Percentiles rank a stretch among this genome's conserved stretches.
Evolutionary conservation across 2,888 invertebrate species (phyloP).

Genomic region (Drosophila picticornis): DNA sequence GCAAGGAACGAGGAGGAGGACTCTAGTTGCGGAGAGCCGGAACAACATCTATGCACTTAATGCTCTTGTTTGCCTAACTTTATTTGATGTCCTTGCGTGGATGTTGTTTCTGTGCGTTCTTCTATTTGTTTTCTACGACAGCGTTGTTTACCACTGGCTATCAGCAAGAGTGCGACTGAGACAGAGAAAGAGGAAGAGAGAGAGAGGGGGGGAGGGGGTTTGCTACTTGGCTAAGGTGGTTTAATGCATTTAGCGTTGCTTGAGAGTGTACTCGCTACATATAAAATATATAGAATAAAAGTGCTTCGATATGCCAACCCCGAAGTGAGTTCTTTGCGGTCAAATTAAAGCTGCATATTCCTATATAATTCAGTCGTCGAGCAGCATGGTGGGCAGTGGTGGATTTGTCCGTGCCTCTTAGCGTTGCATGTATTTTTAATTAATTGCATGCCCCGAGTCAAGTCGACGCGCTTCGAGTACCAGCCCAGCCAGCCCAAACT

Average conservation of each 20-base stretch:
- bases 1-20: slow-evolving; percentile 4
- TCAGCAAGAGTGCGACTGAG: slow-evolving; percentile 7
- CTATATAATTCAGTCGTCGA: slow-evolving; percentile 20
- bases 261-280: slow-evolving; percentile 25
- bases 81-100: slow-evolving; percentile 63
- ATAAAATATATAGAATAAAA: slow-evolving; percentile 14
- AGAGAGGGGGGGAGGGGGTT: slow-evolving; percentile 2
- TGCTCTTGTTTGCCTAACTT: slow-evolving; percentile 70
- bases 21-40: background rate
- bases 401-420: slow-evolving; percentile 57
- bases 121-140: slow-evolving; percentile 59
- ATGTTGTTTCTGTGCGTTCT: slow-evolving; percentile 42
- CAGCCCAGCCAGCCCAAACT: slow-evolving; percentile 24
- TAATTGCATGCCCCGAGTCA: slow-evolving; percentile 71
- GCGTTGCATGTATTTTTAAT: slow-evolving; percentile 80
- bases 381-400: background rate
- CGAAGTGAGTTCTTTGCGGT: slow-evolving; percentile 56
- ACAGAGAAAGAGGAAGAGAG: background rate
- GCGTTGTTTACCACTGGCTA: slow-evolving; percentile 54
- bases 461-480: slow-evolving; percentile 42
- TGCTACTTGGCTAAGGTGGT: slow-evolving; percentile 21
- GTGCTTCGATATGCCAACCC: slow-evolving; percentile 30
- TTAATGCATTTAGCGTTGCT: slow-evolving; percentile 70
- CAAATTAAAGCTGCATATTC: slow-evolving; percentile 60
- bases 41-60: slow-evolving; percentile 70